Evolutionary conservation across 1,140 invertebrate species (phyloP).

Genomic region (Drosophila ohnishii): DNA sequence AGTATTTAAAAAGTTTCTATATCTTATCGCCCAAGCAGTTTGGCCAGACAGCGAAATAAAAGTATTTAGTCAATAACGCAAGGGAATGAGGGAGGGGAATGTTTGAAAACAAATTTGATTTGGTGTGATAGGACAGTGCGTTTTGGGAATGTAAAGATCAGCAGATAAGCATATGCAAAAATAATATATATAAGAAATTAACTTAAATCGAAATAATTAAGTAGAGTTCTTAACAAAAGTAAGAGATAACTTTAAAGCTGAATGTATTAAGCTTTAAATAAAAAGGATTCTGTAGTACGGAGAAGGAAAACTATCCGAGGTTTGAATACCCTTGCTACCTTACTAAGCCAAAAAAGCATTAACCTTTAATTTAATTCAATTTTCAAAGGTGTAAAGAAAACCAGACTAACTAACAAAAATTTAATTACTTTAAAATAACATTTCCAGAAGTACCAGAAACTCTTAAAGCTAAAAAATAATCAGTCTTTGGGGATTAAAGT

Average conservation of each 20-base stretch:
- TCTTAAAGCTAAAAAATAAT: background rate
- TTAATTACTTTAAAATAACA: background rate
- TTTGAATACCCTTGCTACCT: too few species aligned
- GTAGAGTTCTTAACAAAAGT: too few species aligned
- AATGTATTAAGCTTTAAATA: too few species aligned
- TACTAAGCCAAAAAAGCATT: too few species aligned
- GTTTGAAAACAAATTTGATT: conserved; percentile 15
- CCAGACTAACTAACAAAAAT: background rate
- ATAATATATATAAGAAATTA: too few species aligned
- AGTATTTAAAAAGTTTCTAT: conserved; percentile 39
- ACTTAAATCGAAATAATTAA: too few species aligned
- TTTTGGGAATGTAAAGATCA: background rate
- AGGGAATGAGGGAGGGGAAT: conserved; percentile 3
- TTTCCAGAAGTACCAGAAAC: too few species aligned
- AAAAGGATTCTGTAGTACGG: too few species aligned
- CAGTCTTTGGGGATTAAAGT: background rate
- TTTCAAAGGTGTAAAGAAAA: too few species aligned
- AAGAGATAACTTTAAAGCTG: too few species aligned
- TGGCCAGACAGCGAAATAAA: conserved; percentile 14
- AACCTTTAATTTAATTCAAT: too few species aligned
- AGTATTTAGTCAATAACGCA: conserved; percentile 21
- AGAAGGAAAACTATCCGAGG: too few species aligned
- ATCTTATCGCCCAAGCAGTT: conserved; percentile 40
- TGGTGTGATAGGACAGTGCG: background rate
- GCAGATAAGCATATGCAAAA: background rate